Evolutionary conservation across 2,888 invertebrate genomes (phyloP).

Genomic region (Hemithea aestivaria): DNA sequence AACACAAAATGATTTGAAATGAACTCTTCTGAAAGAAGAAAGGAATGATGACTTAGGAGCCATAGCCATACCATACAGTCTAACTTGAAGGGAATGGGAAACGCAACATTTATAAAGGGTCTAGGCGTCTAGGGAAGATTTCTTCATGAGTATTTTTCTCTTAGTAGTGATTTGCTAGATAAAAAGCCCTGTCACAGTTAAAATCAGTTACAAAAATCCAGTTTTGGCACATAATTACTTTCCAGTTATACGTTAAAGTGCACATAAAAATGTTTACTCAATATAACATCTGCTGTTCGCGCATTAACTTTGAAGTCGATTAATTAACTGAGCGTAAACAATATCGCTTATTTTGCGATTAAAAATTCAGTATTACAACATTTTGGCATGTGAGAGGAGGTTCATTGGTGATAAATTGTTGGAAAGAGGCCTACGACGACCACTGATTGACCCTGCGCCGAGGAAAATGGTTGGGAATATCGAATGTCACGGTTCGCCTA

Average conservation of each 20-base stretch:
- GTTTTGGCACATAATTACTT: conserved; percentile 12
- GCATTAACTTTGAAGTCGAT: conserved; percentile 28
- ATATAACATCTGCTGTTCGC: conserved; percentile 23
- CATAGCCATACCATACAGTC: too few relatives aligned
- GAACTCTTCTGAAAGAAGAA: too few relatives aligned
- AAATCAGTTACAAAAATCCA: conserved; percentile 6
- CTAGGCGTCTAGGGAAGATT: too few relatives aligned
- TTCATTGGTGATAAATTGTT: conserved; percentile 49
- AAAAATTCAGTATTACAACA: conserved; percentile 31
- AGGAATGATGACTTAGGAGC: too few relatives aligned
- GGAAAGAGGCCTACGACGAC: conserved; percentile 36
- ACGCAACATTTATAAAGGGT: too few relatives aligned
- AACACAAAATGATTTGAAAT: too few relatives aligned
- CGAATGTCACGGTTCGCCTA: too few relatives aligned
- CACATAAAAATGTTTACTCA: conserved; percentile 25
- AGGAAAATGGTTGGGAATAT: too few relatives aligned
- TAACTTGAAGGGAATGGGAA: too few relatives aligned
- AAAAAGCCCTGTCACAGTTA: neutral
- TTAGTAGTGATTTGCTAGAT: too few relatives aligned
- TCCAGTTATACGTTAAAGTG: conserved; percentile 14
- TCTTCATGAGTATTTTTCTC: too few relatives aligned
- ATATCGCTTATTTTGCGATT: conserved; percentile 36
- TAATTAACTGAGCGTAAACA: conserved; percentile 27
- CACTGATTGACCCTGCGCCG: too few relatives aligned
- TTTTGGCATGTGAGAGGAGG: conserved; percentile 36